phyloP scores from a whole-genome alignment of 2,888 invertebrate species.

The Caenorhabditis panamensis region DNA sequence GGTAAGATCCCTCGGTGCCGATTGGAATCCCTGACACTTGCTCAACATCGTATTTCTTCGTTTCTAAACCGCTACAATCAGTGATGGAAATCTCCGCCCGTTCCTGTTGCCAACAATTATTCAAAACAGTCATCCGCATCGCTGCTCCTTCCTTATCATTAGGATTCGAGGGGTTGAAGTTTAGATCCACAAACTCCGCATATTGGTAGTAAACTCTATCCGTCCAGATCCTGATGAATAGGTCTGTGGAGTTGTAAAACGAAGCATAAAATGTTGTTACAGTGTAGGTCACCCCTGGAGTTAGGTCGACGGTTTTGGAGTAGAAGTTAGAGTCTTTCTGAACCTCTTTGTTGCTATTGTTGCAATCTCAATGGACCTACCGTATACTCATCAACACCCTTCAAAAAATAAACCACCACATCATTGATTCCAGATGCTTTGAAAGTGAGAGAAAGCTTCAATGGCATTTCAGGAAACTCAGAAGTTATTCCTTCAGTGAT shows the following conservation, averaged over 20 bases:
- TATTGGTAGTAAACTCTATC: background rate
- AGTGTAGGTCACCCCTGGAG: background rate
- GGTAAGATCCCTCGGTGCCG: slow-evolving; percentile 4
- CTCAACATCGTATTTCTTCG: background rate
- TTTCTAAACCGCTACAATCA: background rate
- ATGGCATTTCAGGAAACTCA: background rate
- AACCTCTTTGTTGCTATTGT: too few species aligned
- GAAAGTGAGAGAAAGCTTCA: background rate
- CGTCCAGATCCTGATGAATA: slow-evolving; percentile 2
- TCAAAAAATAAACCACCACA: too few species aligned
- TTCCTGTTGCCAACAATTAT: slow-evolving; percentile 7
- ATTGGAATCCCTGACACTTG: background rate
- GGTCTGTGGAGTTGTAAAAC: background rate
- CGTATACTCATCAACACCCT: too few species aligned
- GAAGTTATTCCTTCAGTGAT: background rate
- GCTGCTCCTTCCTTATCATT: slow-evolving; percentile 9
- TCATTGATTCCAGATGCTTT: background rate
- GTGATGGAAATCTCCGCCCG: background rate
- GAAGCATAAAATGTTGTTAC: background rate
- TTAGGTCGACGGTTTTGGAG: too few species aligned
- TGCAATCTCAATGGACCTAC: too few species aligned
- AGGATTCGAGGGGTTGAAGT: background rate
- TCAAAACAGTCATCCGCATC: slow-evolving; percentile 7
- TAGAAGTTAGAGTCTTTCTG: too few species aligned
- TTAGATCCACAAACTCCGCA: slow-evolving; percentile 5